Evolutionary conservation across 2,888 invertebrate species (phyloP).

Genomic region (Erpobdella octoculata): DNA sequence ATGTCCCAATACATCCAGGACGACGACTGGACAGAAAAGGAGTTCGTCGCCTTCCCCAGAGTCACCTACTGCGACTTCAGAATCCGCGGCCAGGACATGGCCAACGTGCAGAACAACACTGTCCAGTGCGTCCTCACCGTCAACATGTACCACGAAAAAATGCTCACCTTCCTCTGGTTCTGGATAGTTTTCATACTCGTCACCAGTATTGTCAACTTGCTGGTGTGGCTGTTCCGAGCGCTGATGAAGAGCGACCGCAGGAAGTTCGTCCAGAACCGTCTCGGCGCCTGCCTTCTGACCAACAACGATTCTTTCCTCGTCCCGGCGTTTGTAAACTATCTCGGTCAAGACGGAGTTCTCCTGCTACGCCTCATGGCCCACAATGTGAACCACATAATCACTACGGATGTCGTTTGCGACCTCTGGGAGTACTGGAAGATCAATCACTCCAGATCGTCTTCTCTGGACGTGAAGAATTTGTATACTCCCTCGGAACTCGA

Average conservation of each 20-base stretch:
- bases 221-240: conserved; percentile 31
- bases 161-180: conserved; percentile 52
- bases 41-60: conserved; percentile 49
- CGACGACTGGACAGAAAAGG: conserved; percentile 32
- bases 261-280: conserved; percentile 44
- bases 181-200: conserved; percentile 47
- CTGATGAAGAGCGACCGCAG: conserved; percentile 30
- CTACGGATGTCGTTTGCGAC: conserved; percentile 33
- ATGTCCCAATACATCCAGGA: conserved; percentile 28
- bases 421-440: conserved; percentile 32
- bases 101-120: conserved; percentile 43
- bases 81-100: conserved; percentile 44
- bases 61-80: conserved; percentile 51
- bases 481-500: too few species aligned
- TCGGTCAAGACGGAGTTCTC: conserved; percentile 36
- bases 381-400: conserved; percentile 35
- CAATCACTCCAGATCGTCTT: not conserved
- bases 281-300: conserved; percentile 16
- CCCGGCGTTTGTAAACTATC: conserved; percentile 31
- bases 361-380: conserved; percentile 35
- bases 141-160: conserved; percentile 46
- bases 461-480: not conserved
- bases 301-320: not conserved
- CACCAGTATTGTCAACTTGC: conserved; percentile 26
- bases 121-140: conserved; percentile 37